Percentiles rank a stretch among this genome's conserved stretches.
phyloP scores from a whole-genome alignment of 2,113 vertebrate species.

The Catharus minimus region DNA sequence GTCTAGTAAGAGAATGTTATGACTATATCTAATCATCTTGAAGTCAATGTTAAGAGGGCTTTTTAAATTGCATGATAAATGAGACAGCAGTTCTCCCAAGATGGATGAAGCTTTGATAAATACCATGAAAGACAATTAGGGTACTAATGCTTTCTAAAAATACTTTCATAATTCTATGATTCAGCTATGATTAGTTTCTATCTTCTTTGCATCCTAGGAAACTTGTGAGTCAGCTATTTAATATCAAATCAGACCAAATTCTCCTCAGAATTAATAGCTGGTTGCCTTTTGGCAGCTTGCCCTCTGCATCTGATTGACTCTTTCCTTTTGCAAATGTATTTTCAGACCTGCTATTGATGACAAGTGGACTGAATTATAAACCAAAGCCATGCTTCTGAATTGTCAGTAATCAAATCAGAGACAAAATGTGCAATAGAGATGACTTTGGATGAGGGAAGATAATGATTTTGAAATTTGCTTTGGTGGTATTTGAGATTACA shows the following conservation, averaged over 20 bases:
- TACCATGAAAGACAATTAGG: neutral
- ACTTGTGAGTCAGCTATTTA: neutral
- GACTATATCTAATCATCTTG: neutral
- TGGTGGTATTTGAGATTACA: neutral
- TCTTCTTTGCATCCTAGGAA: neutral
- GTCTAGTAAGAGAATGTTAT: neutral
- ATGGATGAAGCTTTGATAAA: neutral
- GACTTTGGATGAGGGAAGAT: neutral
- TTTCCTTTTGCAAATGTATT: neutral
- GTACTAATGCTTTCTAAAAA: neutral
- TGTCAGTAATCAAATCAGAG: neutral
- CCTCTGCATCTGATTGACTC: neutral
- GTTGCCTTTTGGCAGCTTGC: neutral
- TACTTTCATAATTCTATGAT: neutral
- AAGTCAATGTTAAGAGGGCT: neutral
- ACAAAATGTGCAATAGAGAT: neutral
- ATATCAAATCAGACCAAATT: constrained; percentile 6
- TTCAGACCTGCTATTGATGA: neutral
- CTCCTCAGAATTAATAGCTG: neutral
- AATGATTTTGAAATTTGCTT: neutral
- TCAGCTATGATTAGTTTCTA: neutral
- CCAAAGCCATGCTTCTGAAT: neutral
- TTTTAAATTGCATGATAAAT: neutral
- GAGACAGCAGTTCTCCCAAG: neutral
- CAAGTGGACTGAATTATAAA: constrained; percentile 10